These are phyloP conservation scores for Eutolmus rufibarbis DNA, from an alignment of 2,888 invertebrate species.

Conservation along the genomic window DNA sequence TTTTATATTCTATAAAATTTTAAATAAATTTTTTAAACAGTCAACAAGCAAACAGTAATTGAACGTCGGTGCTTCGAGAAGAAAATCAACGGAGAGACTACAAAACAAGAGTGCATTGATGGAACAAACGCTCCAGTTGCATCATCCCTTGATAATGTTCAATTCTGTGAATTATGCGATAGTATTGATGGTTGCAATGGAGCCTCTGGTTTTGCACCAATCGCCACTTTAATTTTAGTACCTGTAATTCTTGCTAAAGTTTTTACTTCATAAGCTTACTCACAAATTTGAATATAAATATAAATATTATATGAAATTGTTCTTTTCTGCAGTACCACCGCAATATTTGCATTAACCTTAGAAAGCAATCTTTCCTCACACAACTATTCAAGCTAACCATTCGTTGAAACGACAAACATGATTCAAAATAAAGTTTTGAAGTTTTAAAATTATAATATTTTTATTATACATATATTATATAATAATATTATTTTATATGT, in stretches of 20 bases:
- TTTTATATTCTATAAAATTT: not conserved
- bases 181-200: constrained; percentile 61
- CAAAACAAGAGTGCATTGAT: not conserved
- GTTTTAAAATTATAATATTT: not conserved
- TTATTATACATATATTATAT: not conserved
- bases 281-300: not conserved
- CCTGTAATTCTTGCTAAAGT: constrained; percentile 44
- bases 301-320: not conserved
- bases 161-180: constrained; percentile 59
- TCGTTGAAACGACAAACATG: not conserved
- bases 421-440: too few species aligned
- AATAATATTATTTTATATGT: not conserved
- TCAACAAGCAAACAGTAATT: not conserved
- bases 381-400: not conserved
- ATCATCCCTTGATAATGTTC: not conserved
- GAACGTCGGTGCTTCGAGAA: not conserved
- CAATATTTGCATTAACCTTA: not conserved
- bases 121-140: not conserved
- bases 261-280: not conserved
- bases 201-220: constrained; percentile 53
- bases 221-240: constrained; percentile 51
- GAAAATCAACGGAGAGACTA: not conserved
- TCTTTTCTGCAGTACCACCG: not conserved
- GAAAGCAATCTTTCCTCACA: not conserved
- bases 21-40: not conserved